These are phyloP conservation scores for Silurus lanzhouensis DNA, from an alignment of 2,797 vertebrate genomes.

Conservation along the genomic window DNA sequence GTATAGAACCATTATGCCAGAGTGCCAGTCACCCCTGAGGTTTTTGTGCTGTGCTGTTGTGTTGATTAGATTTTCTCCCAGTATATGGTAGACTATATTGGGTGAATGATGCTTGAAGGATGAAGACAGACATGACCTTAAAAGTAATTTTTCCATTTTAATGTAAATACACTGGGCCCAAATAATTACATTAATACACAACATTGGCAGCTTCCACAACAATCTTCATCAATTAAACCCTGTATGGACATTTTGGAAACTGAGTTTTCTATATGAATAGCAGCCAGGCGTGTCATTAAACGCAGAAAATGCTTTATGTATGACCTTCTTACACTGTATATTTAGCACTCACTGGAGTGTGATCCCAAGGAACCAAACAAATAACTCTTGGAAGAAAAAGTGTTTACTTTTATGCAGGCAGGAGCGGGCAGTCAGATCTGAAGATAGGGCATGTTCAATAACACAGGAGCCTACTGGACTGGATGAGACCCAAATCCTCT, in stretches of 20 bases:
- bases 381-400: neutral
- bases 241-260: neutral
- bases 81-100: neutral
- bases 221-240: neutral
- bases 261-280: neutral
- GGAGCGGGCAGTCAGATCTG: neutral
- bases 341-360: constrained; percentile 37
- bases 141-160: neutral
- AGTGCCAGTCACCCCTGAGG: neutral
- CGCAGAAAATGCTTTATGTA: constrained; percentile 63
- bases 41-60: neutral
- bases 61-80: neutral
- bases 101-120: neutral
- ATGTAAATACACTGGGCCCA: neutral
- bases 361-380: neutral
- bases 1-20: neutral
- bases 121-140: neutral
- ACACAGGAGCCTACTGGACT: neutral
- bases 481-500: neutral
- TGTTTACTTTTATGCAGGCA: neutral
- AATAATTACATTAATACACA: neutral
- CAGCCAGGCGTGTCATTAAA: constrained; percentile 64
- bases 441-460: neutral
- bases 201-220: neutral
- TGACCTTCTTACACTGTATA: constrained; percentile 54